Evolutionary conservation across 2,888 invertebrate genomes (phyloP).

Genomic region (Chrysomela aeneicollis): DNA sequence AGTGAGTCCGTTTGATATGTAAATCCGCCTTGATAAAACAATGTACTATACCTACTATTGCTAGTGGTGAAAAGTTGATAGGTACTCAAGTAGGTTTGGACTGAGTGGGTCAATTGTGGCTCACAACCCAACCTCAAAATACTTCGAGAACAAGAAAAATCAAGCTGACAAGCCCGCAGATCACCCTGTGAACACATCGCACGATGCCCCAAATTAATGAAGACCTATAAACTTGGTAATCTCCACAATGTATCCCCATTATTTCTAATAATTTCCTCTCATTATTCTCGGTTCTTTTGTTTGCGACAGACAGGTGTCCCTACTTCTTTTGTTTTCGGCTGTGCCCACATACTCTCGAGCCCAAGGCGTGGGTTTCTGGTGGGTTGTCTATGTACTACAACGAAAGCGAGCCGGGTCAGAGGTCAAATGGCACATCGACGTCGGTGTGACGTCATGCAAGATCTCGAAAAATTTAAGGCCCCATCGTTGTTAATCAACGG

Average conservation of each 20-base stretch:
- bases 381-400: slow-evolving; percentile 6
- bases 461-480: neutral
- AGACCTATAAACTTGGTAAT: neutral
- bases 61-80: too few relatives aligned
- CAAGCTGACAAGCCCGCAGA: too few relatives aligned
- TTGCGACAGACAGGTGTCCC: neutral
- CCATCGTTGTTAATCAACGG: slow-evolving; percentile 17
- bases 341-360: slow-evolving; percentile 18
- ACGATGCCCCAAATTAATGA: neutral
- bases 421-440: slow-evolving; percentile 17
- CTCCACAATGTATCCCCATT: neutral
- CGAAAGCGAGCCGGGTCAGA: slow-evolving; percentile 8
- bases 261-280: slow-evolving; percentile 2
- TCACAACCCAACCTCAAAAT: too few relatives aligned
- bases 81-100: too few relatives aligned
- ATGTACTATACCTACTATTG: too few relatives aligned
- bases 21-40: too few relatives aligned
- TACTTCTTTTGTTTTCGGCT: slow-evolving; percentile 21
- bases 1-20: too few relatives aligned
- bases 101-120: too few relatives aligned
- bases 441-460: slow-evolving; percentile 14
- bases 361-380: slow-evolving; percentile 15
- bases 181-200: too few relatives aligned
- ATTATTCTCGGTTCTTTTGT: neutral
- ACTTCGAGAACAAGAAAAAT: too few relatives aligned